Base-by-base conservation (phyloP, 2,113 vertebrate genomes). In the Dermatemys mawii region DNA sequence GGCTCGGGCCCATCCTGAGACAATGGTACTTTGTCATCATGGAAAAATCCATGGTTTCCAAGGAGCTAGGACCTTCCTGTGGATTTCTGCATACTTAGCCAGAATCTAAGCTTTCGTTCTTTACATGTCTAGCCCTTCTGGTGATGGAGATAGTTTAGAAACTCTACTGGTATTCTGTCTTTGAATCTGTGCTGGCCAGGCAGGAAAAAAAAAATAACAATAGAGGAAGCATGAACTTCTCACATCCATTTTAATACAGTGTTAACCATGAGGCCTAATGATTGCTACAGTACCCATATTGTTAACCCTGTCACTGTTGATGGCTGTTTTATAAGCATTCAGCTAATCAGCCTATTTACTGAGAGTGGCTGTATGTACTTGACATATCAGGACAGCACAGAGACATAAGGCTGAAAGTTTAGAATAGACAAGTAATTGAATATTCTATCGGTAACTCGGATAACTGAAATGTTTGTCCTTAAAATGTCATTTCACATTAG, bases 71-170 rank as follows among this genome's bases (percentile, higher is more conserved):
- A 87, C 82, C 76, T 76, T 94, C 95, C 97, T 97, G 96, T 96
- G 96, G 96, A 89, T 82, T 90, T 98, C 92, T 95, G 92, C 95
- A 97, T 89, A 96, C 87, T 82, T 96, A 86, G 96, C 86, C 87
- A 87, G 95, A 96, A 95, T 93, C 50, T 70, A 93, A 92, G 88
- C 87, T 88, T 96, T 95, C n/a, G 57, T 84, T 53, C 70, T 81
- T 50, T 46, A 5, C 91, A 95, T 95, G 94, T 95, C 90, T 98
- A 98, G 97, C 97, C 97, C 97, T 98, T 98, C 96, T 92, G 55
- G 22, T 97, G 96, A 92, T 93, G 93, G 97, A 98, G 92, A 89
- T 95, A 83, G 95, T 95, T 92, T 84, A 81, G 90, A 95, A 93
- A 97, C 92, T 92, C 57, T 55, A 96, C 95, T 94, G 95, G 90